Base-by-base conservation (phyloP, 1,140 invertebrate species). In the Drosophila ercepeae region DNA sequence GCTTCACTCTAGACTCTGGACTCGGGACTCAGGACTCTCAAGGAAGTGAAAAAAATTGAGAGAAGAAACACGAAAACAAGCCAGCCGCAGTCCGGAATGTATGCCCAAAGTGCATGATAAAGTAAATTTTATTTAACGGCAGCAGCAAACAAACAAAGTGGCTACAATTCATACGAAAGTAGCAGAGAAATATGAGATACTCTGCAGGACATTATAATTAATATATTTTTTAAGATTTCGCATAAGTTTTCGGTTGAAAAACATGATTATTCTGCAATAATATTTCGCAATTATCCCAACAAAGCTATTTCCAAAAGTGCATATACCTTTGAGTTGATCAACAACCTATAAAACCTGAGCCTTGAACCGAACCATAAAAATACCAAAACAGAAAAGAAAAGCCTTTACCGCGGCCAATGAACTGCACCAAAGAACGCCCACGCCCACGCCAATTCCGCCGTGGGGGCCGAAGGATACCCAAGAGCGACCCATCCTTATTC, bases 101-200 rank as follows among this genome's bases (percentile, higher is more conserved):
- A 84, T 64, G 68, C 59, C 61, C 81, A 81, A 88, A 86, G 81
- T 86, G 82, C 81, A 86, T 88, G 81, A 68, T 53, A 81, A 75
- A 81, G 82, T 70, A 74, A 77, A 88, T 86, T 86, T 86, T 68
- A 77, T 67, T 86, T 68, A 67, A 74, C 79, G 61, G 61, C 75
- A 75, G 57, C 71, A 86, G 59, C 76, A 81, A 84, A 82, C 72
- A 81, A 77, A 61, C 73, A 75, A 60, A 73, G 44, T 54, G 45
- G 11, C 1, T 13, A 32, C 21, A 27, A 23, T 13, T 19, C 16
- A 16, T 8, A 18, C 50, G 13, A 42, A 57, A 48, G 32, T 41
- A 44, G 29, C n/a, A 16, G 19, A 25, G 16, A 36, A 54, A 68
- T 34, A 21, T 34, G 11, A 46, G 34, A 72, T 78, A 72, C 68